Evolutionary conservation across 37 sponge, comb jelly and placozoan genomes (phyloP).

Genomic region (Halichondria panicea): DNA sequence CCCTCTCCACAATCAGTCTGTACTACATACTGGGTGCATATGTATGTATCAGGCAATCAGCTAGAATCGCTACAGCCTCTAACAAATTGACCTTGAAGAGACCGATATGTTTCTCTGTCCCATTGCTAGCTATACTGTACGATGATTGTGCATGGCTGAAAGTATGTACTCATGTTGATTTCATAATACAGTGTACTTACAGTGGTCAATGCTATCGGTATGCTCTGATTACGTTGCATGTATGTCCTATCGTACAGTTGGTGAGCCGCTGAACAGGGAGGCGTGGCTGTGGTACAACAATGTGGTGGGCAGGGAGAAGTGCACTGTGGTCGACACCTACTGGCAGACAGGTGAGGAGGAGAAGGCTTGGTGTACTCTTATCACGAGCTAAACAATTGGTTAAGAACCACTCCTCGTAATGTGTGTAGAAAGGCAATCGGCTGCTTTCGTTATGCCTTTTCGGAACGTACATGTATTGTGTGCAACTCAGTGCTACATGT

Average conservation of each 20-base stretch:
- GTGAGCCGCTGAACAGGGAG: constrained; percentile 92
- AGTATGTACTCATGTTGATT: too few species aligned
- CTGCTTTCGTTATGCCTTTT: too few species aligned
- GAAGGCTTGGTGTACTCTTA: neutral
- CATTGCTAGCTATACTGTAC: neutral
- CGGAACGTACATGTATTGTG: too few species aligned
- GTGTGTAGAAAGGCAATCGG: neutral
- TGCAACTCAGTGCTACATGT: too few species aligned
- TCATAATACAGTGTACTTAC: too few species aligned
- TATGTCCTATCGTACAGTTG: constrained; percentile 51
- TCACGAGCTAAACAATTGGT: too few species aligned
- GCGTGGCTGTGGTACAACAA: constrained; percentile 93
- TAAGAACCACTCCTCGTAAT: too few species aligned
- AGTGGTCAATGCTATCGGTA: neutral
- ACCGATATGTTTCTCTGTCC: too few species aligned
- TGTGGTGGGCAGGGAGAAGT: constrained; percentile 83
- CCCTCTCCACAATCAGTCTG: neutral
- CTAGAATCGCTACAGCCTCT: too few species aligned
- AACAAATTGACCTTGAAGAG: too few species aligned
- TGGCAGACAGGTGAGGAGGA: constrained; percentile 90
- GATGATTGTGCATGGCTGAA: neutral
- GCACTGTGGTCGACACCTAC: constrained; percentile 94
- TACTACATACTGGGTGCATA: neutral
- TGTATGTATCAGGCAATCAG: too few species aligned
- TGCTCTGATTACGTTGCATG: neutral